Conservation (phyloP, 37 sponge, comb jelly and placozoan genomes). For the Halichondria panicea region DNA sequence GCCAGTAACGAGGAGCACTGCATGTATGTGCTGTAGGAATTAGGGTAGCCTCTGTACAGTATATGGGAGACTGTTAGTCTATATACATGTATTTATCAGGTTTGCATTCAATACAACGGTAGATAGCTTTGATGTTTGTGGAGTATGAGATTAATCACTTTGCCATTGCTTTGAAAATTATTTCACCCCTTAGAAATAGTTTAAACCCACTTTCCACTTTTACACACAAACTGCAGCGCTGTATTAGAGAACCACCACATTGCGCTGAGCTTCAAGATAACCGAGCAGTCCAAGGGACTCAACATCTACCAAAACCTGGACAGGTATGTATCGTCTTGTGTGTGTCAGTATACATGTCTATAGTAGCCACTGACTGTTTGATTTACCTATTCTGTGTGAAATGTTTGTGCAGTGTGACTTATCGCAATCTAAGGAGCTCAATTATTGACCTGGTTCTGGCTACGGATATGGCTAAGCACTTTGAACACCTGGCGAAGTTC, state of each 20-base stretch:
- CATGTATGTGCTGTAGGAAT: too few relatives aligned
- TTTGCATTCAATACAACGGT: too few relatives aligned
- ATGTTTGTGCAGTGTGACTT: slow-evolving; percentile 39
- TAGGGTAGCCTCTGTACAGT: too few relatives aligned
- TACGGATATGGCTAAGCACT: slow-evolving; percentile 94
- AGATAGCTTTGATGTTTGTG: too few relatives aligned
- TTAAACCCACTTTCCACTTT: not conserved
- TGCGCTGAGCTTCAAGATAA: slow-evolving; percentile 75
- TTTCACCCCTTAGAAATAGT: not conserved
- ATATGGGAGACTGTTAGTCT: too few relatives aligned
- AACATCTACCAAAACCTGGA: slow-evolving; percentile 87
- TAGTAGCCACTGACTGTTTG: not conserved
- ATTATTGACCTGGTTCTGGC: slow-evolving; percentile 90
- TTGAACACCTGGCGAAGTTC: slow-evolving; percentile 89
- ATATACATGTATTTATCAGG: too few relatives aligned
- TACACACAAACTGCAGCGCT: slow-evolving; percentile 39
- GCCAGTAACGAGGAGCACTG: too few relatives aligned
- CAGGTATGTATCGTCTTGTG: slow-evolving; percentile 15
- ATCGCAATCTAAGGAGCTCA: slow-evolving; percentile 63
- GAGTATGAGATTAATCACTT: not conserved
- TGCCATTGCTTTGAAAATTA: not conserved
- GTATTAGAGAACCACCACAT: slow-evolving; percentile 89
- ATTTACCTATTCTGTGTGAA: not conserved
- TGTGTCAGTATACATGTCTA: not conserved
- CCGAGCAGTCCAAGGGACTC: slow-evolving; percentile 34